These are phyloP conservation scores for Macrophya annulata DNA, from an alignment of 2,888 invertebrate species.

Conservation along the genomic window DNA sequence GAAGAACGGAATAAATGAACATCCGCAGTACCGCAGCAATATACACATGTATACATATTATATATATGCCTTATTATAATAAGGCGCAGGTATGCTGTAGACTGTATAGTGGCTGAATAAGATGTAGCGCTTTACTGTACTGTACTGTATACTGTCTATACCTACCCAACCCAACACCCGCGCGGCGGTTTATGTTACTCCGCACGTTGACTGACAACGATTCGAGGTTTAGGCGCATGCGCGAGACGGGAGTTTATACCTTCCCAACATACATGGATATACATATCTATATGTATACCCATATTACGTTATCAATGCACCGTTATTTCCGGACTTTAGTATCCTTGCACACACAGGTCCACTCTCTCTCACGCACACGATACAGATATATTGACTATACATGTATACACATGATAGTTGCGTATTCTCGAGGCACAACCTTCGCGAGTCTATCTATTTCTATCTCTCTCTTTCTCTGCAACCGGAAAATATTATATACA, in stretches of 20 bases:
- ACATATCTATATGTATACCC: not conserved
- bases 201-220: slow-evolving; percentile 28
- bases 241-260: not conserved
- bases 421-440: slow-evolving; percentile 14
- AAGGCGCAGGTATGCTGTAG: not conserved
- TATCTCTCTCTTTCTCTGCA: not conserved
- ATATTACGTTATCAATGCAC: slow-evolving; percentile 45
- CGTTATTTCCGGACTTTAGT: slow-evolving; percentile 29
- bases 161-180: not conserved
- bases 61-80: not conserved
- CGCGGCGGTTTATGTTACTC: not conserved
- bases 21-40: not conserved
- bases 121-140: not conserved
- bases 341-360: not conserved
- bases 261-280: not conserved
- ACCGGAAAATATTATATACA: not conserved
- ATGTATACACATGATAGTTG: not conserved
- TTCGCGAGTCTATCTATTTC: not conserved
- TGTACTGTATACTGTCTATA: no score
- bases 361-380: no score
- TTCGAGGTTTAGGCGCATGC: slow-evolving; percentile 10
- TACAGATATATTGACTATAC: not conserved
- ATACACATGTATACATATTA: no score
- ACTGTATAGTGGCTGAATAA: not conserved
- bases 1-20: not conserved